Evolutionary conservation across 2,113 vertebrate species (phyloP).

Genomic region (Alces alces): DNA sequence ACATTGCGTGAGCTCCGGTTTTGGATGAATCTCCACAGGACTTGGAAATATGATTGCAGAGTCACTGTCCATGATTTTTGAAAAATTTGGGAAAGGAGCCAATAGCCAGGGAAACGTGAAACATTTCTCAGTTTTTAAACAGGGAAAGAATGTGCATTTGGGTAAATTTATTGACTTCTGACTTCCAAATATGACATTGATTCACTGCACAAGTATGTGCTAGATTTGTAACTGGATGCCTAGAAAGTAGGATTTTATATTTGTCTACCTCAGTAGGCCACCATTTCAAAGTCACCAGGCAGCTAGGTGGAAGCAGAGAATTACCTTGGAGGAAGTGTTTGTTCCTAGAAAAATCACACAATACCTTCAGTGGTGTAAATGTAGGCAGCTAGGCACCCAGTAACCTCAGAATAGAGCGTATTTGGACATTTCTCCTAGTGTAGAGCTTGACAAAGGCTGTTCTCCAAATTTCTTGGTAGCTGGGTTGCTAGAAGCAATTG

Average conservation of each 20-base stretch:
- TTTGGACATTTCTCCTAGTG: not conserved
- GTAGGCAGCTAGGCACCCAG: not conserved
- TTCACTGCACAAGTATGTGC: not conserved
- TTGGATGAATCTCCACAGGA: not conserved
- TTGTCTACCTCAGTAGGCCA: not conserved
- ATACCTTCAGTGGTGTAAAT: not conserved
- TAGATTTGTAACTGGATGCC: not conserved
- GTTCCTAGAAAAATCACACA: not conserved
- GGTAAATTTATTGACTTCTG: slow-evolving; percentile 26
- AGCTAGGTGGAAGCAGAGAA: not conserved
- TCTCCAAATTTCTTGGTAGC: not conserved
- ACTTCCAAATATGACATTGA: slow-evolving; percentile 33
- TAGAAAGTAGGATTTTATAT: slow-evolving; percentile 27
- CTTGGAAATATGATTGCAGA: not conserved
- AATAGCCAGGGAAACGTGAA: slow-evolving; percentile 24
- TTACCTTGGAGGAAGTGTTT: not conserved
- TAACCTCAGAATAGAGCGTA: not conserved
- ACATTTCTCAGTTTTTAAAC: slow-evolving; percentile 40
- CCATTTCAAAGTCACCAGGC: slow-evolving; percentile 23
- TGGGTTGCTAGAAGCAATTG: not conserved
- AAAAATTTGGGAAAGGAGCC: slow-evolving; percentile 44
- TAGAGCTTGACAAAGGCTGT: not conserved
- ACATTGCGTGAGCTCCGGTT: not conserved
- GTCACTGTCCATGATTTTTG: slow-evolving; percentile 19
- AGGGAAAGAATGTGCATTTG: slow-evolving; percentile 6